These are phyloP conservation scores for Acrocephalus kingi DNA, from an alignment of 2,113 vertebrate species.

Conservation along the genomic window DNA sequence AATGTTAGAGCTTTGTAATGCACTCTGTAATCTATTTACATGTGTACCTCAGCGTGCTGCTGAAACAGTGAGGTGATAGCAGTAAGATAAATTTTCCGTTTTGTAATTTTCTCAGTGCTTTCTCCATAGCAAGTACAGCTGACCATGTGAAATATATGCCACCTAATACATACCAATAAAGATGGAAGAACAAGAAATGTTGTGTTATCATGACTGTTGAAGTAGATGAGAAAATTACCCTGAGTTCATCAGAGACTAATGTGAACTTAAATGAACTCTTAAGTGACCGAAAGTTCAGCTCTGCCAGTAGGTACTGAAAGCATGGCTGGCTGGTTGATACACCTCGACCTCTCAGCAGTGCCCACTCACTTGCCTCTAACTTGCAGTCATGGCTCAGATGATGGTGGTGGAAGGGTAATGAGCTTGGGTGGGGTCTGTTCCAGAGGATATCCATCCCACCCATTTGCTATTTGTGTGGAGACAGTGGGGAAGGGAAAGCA, in stretches of 20 bases:
- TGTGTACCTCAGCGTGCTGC: neutral
- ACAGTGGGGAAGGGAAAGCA: neutral
- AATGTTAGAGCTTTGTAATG: neutral
- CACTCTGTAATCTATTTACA: neutral
- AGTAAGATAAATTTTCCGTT: neutral
- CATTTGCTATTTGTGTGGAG: neutral
- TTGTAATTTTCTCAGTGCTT: neutral
- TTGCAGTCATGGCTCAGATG: neutral
- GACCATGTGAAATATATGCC: neutral
- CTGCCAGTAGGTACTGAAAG: neutral
- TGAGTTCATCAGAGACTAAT: neutral
- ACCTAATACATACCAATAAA: neutral
- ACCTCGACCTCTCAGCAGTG: neutral
- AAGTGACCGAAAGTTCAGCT: neutral
- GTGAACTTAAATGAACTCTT: neutral
- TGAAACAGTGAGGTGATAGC: neutral
- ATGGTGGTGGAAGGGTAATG: neutral
- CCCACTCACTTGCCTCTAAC: neutral
- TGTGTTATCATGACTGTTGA: neutral
- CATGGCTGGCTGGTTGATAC: neutral
- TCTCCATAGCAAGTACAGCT: neutral
- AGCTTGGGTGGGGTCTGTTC: neutral
- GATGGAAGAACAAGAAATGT: neutral
- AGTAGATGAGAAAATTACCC: neutral
- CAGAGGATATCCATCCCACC: neutral